Conservation (phyloP, 2,888 invertebrate genomes). For the Apotomis betuletana region DNA sequence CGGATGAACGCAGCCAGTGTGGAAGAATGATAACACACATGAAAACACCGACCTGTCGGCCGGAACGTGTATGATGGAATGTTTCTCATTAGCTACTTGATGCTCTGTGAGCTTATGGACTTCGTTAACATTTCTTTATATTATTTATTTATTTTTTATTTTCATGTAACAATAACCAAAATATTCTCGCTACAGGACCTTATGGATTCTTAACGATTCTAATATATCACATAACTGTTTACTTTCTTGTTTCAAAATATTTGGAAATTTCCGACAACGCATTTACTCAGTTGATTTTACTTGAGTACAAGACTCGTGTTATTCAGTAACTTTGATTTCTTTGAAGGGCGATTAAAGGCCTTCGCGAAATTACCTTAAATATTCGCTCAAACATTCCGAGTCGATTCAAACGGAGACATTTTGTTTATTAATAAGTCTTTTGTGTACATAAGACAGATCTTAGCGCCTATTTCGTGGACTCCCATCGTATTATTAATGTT, state of each 20-base stretch:
- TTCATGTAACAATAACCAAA: no score
- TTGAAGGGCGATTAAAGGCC: slow-evolving; percentile 1
- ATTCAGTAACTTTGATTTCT: slow-evolving; percentile 11
- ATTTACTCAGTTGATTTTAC: slow-evolving; percentile 3
- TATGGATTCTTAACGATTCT: no score
- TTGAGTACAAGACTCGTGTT: neutral
- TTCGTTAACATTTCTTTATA: no score
- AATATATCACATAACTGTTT: no score
- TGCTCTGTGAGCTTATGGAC: neutral
- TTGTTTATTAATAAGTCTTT: slow-evolving; percentile 12
- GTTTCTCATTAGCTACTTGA: slow-evolving; percentile 15
- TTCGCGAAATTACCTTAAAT: slow-evolving; percentile 13
- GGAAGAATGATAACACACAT: slow-evolving; percentile 32
- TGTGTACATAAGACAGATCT: neutral
- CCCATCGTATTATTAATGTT: no score
- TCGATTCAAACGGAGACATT: slow-evolving; percentile 15
- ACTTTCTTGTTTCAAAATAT: neutral
- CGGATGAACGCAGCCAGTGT: slow-evolving; percentile 15
- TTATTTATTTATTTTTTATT: no score
- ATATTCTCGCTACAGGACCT: no score
- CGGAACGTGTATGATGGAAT: slow-evolving; percentile 13
- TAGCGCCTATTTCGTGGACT: neutral
- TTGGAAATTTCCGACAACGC: neutral
- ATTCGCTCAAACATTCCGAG: slow-evolving; percentile 11
- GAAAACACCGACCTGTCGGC: slow-evolving; percentile 16